Percentiles rank a stretch among this genome's conserved stretches.
phyloP scores from a whole-genome alignment of 1,140 invertebrate genomes.

The Magallana angulata region DNA sequence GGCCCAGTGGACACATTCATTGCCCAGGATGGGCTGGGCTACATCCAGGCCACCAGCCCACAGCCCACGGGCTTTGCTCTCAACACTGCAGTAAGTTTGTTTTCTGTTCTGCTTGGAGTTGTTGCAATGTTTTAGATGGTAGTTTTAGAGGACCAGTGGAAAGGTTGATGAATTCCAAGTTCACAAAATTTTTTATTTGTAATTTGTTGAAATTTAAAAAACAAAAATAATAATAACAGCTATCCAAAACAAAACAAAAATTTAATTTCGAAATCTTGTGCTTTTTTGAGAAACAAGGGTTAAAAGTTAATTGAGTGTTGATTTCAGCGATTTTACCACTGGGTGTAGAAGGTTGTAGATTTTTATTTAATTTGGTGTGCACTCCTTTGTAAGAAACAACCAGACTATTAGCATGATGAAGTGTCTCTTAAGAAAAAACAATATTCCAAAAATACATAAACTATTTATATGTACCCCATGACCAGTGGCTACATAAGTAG shows the following conservation, averaged over 20 bases:
- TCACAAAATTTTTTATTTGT: too few relatives aligned
- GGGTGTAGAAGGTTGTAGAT: constrained; percentile 2
- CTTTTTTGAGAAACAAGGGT: too few relatives aligned
- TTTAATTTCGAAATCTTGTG: too few relatives aligned
- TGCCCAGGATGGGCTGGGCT: constrained; percentile 90
- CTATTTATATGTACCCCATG: not conserved
- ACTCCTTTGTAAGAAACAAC: not conserved
- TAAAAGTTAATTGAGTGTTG: not conserved
- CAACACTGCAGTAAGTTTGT: constrained; percentile 37
- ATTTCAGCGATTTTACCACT: constrained; percentile 3
- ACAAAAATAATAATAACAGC: too few relatives aligned
- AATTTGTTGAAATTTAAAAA: too few relatives aligned
- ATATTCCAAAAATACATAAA: not conserved
- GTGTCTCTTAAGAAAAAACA: not conserved
- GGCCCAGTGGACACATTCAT: constrained; percentile 91
- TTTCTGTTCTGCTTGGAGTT: not conserved
- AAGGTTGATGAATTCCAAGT: not conserved
- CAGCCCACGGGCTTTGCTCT: constrained; percentile 84
- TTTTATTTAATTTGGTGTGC: not conserved
- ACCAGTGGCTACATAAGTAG: not conserved
- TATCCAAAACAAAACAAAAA: too few relatives aligned
- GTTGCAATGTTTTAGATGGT: not conserved
- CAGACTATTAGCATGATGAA: too few relatives aligned
- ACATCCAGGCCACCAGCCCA: constrained; percentile 95
- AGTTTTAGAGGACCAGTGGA: not conserved